Evolutionary conservation across 2,113 vertebrate genomes (phyloP).

Genomic region (Stercorarius parasiticus): DNA sequence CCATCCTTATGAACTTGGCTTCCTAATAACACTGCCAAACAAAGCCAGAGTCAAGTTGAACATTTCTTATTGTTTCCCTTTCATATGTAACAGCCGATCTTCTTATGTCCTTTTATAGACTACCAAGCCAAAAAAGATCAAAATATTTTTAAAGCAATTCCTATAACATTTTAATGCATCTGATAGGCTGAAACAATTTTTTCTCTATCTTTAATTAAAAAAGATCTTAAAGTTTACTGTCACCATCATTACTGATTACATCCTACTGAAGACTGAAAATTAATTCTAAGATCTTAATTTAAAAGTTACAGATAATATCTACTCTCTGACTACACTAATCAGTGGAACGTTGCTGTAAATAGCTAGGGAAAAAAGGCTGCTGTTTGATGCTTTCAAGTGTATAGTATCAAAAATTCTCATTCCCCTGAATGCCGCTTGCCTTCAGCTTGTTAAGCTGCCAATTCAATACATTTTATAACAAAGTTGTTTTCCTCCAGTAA

Average conservation of each 20-base stretch:
- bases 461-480: constrained; percentile 20
- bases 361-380: not conserved
- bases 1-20: constrained; percentile 40
- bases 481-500: not conserved
- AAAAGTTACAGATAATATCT: constrained; percentile 22
- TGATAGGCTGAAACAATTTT: not conserved
- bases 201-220: not conserved
- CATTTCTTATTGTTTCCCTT: not conserved
- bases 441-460: constrained; percentile 4
- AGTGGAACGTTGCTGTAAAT: not conserved
- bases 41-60: constrained; percentile 7
- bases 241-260: not conserved
- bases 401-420: not conserved
- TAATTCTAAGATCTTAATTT: constrained; percentile 7
- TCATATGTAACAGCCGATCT: not conserved
- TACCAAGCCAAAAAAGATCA: not conserved
- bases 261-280: not conserved
- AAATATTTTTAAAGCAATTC: not conserved
- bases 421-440: not conserved
- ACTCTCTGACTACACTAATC: not conserved
- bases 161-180: not conserved
- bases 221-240: not conserved
- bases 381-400: not conserved
- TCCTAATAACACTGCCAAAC: constrained; percentile 40
- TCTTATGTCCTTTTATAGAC: not conserved